Conservation (phyloP, 2,113 vertebrate genomes). For the Platycercus adscitus region DNA sequence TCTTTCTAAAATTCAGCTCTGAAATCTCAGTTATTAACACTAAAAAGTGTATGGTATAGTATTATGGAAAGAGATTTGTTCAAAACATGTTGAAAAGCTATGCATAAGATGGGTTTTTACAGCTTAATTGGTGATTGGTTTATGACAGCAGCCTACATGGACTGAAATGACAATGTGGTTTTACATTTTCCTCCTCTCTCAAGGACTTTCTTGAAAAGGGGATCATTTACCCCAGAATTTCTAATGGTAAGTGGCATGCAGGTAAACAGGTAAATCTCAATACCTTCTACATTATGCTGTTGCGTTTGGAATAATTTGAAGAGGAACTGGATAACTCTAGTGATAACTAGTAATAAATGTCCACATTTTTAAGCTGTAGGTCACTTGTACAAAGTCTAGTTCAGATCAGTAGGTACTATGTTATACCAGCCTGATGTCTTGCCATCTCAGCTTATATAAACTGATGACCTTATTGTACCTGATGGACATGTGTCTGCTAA, state of each 20-base stretch:
- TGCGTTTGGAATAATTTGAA: slow-evolving; percentile 35
- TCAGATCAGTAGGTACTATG: background rate
- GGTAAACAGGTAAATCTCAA: slow-evolving; percentile 61
- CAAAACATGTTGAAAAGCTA: slow-evolving; percentile 18
- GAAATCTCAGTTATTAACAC: background rate
- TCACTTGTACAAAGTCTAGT: background rate
- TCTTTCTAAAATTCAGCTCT: background rate
- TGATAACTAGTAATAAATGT: background rate
- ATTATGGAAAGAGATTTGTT: slow-evolving; percentile 6
- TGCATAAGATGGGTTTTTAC: slow-evolving; percentile 16
- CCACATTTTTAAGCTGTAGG: background rate
- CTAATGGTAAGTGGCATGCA: slow-evolving; percentile 55
- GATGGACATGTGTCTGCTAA: background rate
- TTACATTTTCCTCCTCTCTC: slow-evolving; percentile 44
- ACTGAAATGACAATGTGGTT: slow-evolving; percentile 46
- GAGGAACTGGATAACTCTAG: background rate
- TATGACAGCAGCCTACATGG: slow-evolving; percentile 33
- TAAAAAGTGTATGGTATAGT: background rate
- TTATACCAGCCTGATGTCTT: background rate
- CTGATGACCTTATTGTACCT: background rate
- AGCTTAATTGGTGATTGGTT: slow-evolving; percentile 43
- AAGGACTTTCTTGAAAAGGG: slow-evolving; percentile 58
- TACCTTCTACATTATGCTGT: slow-evolving; percentile 18
- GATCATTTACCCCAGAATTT: slow-evolving; percentile 50
- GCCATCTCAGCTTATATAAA: background rate